Conservation (phyloP, 2,797 vertebrate species). For the Melanotaenia trifasciata region DNA sequence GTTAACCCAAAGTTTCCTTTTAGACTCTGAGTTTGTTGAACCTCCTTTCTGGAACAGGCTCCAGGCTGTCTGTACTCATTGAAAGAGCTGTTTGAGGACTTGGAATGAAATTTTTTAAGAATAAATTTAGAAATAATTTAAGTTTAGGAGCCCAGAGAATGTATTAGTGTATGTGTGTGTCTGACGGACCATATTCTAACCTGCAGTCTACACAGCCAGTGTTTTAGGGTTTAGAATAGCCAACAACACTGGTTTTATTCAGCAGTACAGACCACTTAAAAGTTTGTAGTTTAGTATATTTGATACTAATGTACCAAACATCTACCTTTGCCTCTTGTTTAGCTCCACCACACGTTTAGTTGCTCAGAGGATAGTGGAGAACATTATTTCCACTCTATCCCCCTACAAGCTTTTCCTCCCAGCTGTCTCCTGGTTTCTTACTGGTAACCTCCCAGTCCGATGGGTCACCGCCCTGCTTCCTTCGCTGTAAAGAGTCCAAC, state of each 20-base stretch:
- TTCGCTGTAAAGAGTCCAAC: slow-evolving; percentile 28
- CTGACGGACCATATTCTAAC: slow-evolving; percentile 16
- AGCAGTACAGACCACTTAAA: slow-evolving; percentile 64
- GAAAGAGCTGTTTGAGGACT: background rate
- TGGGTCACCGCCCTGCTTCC: slow-evolving; percentile 6
- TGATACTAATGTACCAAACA: slow-evolving; percentile 59
- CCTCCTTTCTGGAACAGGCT: too few species aligned
- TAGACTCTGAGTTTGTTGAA: too few species aligned
- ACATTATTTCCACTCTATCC: slow-evolving; percentile 19
- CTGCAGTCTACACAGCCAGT: slow-evolving; percentile 61
- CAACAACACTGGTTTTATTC: slow-evolving; percentile 46
- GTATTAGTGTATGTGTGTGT: slow-evolving; percentile 30
- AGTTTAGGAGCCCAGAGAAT: slow-evolving; percentile 17
- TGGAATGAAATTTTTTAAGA: background rate
- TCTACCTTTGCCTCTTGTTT: slow-evolving; percentile 8
- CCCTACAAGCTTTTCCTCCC: background rate
- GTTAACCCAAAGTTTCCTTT: too few species aligned
- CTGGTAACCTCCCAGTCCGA: slow-evolving; percentile 10
- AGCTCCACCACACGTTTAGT: slow-evolving; percentile 24
- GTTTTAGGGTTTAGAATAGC: slow-evolving; percentile 66
- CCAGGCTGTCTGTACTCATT: background rate
- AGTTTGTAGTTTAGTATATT: slow-evolving; percentile 69
- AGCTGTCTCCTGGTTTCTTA: slow-evolving; percentile 2
- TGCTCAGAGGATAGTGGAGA: slow-evolving; percentile 37
- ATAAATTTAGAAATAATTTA: background rate